These are phyloP conservation scores for Pipistrellus nathusii DNA, from an alignment of 2,797 vertebrate species.

Conservation along the genomic window DNA sequence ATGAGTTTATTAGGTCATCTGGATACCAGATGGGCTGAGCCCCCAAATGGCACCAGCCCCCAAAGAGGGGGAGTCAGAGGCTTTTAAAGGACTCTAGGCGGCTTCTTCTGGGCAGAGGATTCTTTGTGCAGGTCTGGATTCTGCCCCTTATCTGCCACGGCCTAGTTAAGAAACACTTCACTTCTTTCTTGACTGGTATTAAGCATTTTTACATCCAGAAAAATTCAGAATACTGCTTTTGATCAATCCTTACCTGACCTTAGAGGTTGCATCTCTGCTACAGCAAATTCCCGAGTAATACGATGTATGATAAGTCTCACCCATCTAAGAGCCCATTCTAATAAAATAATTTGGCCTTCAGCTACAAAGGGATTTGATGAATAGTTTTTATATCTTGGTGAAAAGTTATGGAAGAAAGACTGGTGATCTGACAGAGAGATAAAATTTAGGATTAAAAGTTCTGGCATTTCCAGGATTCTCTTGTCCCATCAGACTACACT, in stretches of 20 bases:
- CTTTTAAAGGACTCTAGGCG: too few species aligned
- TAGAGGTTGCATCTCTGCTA: not conserved
- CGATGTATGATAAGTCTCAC: not conserved
- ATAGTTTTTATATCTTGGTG: not conserved
- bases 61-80: too few species aligned
- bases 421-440: not conserved
- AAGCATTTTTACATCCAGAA: conserved; percentile 4
- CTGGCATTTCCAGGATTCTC: not conserved
- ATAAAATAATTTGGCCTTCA: not conserved
- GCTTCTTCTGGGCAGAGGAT: too few species aligned
- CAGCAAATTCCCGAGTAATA: not conserved
- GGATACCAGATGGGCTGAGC: too few species aligned
- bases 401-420: not conserved
- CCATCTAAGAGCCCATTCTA: not conserved
- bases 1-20: too few species aligned
- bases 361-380: not conserved
- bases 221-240: not conserved
- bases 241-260: not conserved
- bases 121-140: too few species aligned
- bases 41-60: too few species aligned
- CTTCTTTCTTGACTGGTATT: conserved; percentile 20
- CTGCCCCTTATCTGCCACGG: not conserved
- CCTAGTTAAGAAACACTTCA: not conserved
- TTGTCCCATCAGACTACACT: not conserved
- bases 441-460: not conserved